Evolutionary conservation across 2,888 invertebrate species (phyloP).

Genomic region (Hydropsyche betteni): DNA sequence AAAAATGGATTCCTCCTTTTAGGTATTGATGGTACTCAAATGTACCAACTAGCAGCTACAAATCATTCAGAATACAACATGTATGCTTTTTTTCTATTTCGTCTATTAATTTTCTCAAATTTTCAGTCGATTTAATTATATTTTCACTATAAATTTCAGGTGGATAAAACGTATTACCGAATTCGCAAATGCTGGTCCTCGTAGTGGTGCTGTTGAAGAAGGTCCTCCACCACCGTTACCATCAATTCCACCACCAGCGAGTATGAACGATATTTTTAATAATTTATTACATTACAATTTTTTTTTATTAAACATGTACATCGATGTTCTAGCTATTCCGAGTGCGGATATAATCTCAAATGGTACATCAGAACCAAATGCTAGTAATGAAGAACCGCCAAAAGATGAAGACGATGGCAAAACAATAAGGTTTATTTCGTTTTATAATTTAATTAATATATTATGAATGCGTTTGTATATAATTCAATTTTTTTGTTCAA

Average conservation of each 20-base stretch:
- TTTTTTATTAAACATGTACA: not conserved
- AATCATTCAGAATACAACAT: conserved; percentile 61
- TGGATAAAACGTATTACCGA: conserved; percentile 64
- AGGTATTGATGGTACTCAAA: conserved; percentile 64
- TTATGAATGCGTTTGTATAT: too few relatives aligned
- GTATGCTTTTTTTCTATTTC: conserved; percentile 56
- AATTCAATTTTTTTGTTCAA: too few relatives aligned
- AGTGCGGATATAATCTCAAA: conserved; percentile 8
- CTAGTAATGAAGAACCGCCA: conserved; percentile 39
- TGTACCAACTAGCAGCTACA: conserved; percentile 64
- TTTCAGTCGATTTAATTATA: not conserved
- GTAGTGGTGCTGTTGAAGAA: conserved; percentile 41
- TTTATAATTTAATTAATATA: not conserved
- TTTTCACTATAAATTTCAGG: conserved; percentile 53
- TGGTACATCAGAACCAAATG: conserved; percentile 36
- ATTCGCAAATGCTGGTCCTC: conserved; percentile 57
- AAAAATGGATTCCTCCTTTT: conserved; percentile 65
- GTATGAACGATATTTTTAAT: conserved; percentile 51
- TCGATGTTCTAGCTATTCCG: conserved; percentile 11
- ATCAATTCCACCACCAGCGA: conserved; percentile 57
- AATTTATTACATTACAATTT: not conserved
- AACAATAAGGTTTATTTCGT: conserved; percentile 45
- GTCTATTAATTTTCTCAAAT: not conserved
- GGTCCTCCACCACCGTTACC: conserved; percentile 56
- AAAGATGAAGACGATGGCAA: conserved; percentile 50